Evolutionary conservation across 2,797 vertebrate species (phyloP).

Genomic region (Danio jaintianensis): DNA sequence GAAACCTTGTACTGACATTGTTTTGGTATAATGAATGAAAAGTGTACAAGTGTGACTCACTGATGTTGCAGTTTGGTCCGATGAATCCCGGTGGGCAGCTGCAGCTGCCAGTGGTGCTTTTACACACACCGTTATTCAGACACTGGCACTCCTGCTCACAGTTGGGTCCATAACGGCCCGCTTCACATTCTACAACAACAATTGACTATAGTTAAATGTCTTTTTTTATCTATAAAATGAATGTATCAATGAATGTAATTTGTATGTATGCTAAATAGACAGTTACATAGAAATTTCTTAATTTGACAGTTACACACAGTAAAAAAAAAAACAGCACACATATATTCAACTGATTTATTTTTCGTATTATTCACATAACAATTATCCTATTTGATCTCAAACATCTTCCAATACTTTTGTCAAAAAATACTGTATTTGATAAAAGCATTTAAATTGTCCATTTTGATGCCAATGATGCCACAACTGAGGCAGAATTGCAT

Average conservation of each 20-base stretch:
- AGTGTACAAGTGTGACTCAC: constrained; percentile 69
- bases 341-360: not conserved
- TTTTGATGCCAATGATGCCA: not conserved
- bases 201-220: not conserved
- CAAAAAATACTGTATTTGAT: not conserved
- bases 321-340: not conserved
- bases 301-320: not conserved
- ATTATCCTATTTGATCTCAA: not conserved
- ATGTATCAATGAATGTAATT: no score
- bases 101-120: constrained; percentile 71
- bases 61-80: constrained; percentile 75
- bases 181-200: constrained; percentile 71
- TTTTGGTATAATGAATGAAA: not conserved
- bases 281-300: not conserved
- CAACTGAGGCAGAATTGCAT: not conserved
- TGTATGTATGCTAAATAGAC: not conserved
- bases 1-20: no score
- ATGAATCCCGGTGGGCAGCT: constrained; percentile 76
- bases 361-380: not conserved
- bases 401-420: not conserved
- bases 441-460: not conserved
- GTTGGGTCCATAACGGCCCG: constrained; percentile 71
- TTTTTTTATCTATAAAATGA: no score
- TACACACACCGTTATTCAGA: constrained; percentile 73
- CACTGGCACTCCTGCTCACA: constrained; percentile 75